These are phyloP conservation scores for Podocnemis expansa DNA, from an alignment of 2,113 vertebrate species.

Conservation along the genomic window DNA sequence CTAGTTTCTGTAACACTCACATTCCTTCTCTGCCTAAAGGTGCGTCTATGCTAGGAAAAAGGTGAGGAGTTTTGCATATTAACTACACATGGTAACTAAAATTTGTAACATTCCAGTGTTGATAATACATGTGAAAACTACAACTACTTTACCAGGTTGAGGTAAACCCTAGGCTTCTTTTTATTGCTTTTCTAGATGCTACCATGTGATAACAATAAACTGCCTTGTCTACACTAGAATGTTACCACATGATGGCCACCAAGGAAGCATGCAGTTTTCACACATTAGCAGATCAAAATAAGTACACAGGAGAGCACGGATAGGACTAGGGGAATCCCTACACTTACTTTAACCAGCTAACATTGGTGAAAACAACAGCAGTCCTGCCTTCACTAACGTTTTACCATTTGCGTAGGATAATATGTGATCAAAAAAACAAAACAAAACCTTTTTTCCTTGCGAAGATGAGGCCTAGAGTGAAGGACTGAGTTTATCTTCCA, in stretches of 20 bases:
- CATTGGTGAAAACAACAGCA: neutral
- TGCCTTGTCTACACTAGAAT: neutral
- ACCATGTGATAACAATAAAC: neutral
- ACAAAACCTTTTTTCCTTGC: conserved; percentile 20
- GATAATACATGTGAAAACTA: neutral
- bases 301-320: neutral
- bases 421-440: neutral
- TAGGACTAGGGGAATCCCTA: neutral
- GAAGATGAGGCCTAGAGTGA: conserved; percentile 18
- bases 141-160: neutral
- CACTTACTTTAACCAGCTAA: neutral
- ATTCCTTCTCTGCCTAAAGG: neutral
- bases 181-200: neutral
- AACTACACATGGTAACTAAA: neutral
- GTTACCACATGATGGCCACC: neutral
- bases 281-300: neutral
- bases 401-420: conserved; percentile 29
- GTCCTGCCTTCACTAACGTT: neutral
- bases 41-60: neutral
- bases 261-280: neutral
- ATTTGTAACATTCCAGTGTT: neutral
- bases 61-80: neutral
- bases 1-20: neutral
- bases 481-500: neutral
- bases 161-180: neutral